Conservation (phyloP, 37 sponge, comb jelly and placozoan genomes). For the Ianthella basta region DNA sequence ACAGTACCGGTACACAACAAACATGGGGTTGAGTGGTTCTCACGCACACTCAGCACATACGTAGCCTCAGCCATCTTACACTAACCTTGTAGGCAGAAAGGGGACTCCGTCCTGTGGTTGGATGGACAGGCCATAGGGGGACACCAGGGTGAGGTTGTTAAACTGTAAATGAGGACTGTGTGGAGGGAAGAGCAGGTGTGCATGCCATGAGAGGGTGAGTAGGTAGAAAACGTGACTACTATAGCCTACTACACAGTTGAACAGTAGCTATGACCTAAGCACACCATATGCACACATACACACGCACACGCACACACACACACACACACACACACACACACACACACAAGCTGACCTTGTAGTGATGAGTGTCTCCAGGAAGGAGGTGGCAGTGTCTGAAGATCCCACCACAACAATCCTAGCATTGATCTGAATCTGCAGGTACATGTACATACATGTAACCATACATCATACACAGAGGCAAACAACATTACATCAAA, state of each 20-base stretch:
- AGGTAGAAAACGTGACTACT: no score
- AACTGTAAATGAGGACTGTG: conserved; percentile 90
- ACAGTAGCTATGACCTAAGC: background rate
- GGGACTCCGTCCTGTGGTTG: background rate
- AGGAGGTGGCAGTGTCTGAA: conserved; percentile 81
- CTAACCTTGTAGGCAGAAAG: conserved; percentile 25
- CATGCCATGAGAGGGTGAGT: background rate
- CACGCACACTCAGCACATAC: background rate
- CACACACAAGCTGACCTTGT: background rate
- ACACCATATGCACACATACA: background rate
- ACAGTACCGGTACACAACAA: background rate
- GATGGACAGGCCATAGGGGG: conserved; percentile 77
- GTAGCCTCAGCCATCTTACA: background rate
- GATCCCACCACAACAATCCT: conserved; percentile 95
- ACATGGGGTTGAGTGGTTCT: no score
- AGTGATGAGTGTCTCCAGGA: conserved; percentile 79
- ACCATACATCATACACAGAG: conserved; percentile 1
- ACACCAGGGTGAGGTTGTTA: conserved; percentile 88
- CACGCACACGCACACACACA: background rate
- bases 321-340: background rate
- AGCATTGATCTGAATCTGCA: conserved; percentile 80
- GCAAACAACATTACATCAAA: background rate
- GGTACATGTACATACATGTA: background rate
- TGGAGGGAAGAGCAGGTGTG: background rate
- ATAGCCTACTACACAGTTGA: no score